Conservation (phyloP, 2,888 invertebrate species). For the Andrena dorsata region DNA sequence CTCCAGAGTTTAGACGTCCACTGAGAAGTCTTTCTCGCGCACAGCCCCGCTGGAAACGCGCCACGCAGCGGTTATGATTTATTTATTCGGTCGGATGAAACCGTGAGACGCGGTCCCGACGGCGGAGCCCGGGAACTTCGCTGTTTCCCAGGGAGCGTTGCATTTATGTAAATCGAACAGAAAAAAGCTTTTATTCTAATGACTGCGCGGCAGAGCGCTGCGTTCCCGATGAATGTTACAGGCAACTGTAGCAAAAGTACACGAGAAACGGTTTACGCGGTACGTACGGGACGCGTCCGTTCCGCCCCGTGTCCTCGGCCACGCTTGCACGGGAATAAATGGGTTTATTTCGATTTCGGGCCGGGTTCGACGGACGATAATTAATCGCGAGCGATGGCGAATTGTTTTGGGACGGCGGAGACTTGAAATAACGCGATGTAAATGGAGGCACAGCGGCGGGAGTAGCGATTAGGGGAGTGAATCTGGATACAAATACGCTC, state of each 20-base stretch:
- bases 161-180: conserved; percentile 51
- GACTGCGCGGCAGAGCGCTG: not conserved
- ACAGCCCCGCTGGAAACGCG: not conserved
- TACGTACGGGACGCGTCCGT: not conserved
- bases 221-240: conserved; percentile 18
- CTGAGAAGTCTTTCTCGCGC: conserved; percentile 25
- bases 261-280: conserved; percentile 16
- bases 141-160: not conserved
- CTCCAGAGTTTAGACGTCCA: conserved; percentile 15
- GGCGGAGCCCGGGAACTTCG: not conserved
- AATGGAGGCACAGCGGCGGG: not conserved
- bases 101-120: not conserved
- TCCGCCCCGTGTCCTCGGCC: not conserved
- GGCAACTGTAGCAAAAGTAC: not conserved
- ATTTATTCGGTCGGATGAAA: conserved; percentile 15
- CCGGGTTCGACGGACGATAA: conserved; percentile 11
- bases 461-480: not conserved
- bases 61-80: conserved; percentile 34
- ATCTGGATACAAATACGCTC: conserved; percentile 3
- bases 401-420: conserved; percentile 3
- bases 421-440: conserved; percentile 26
- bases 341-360: not conserved
- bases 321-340: conserved; percentile 3
- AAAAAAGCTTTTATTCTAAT: conserved; percentile 55
- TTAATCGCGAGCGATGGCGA: not conserved